A percentile compares a stretch with the other conserved stretches of the same genome.
Conservation (phyloP, 2,888 invertebrate species). For the Dryadula phaetusa region DNA sequence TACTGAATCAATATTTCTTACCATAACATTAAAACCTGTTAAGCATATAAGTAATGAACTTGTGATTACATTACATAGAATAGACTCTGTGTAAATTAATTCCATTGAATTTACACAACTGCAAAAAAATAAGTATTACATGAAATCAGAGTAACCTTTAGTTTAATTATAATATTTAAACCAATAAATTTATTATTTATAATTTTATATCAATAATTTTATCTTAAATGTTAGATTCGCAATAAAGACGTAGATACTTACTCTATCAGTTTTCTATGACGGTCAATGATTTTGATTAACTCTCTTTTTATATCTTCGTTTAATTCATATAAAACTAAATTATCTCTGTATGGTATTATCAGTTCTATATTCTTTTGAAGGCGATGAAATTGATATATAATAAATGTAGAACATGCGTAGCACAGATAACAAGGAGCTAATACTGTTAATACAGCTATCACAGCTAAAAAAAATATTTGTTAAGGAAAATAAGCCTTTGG, state of each 20-base stretch:
- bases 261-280: slow-evolving; percentile 59
- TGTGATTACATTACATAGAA: slow-evolving; percentile 58
- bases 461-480: slow-evolving; percentile 40
- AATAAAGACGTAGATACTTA: slow-evolving; percentile 38
- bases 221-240: too few species aligned
- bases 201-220: too few species aligned
- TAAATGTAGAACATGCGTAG: slow-evolving; percentile 58
- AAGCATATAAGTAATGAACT: slow-evolving; percentile 65
- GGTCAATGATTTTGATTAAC: slow-evolving; percentile 50
- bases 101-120: slow-evolving; percentile 63
- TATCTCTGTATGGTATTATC: slow-evolving; percentile 41
- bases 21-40: slow-evolving; percentile 63
- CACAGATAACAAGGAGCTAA: slow-evolving; percentile 59
- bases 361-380: slow-evolving; percentile 55
- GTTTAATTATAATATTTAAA: too few species aligned
- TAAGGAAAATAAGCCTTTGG: background rate
- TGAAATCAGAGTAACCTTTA: background rate
- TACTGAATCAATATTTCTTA: slow-evolving; percentile 38
- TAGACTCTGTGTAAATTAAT: slow-evolving; percentile 57
- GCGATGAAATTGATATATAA: slow-evolving; percentile 57
- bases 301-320: slow-evolving; percentile 43
- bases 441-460: slow-evolving; percentile 51
- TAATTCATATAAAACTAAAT: background rate
- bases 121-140: slow-evolving; percentile 45
- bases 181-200: too few species aligned